A percentile compares a stretch with the other conserved stretches of the same genome.
phyloP scores from a whole-genome alignment of 2,888 invertebrate species.

The Synanthedon vespiformis region DNA sequence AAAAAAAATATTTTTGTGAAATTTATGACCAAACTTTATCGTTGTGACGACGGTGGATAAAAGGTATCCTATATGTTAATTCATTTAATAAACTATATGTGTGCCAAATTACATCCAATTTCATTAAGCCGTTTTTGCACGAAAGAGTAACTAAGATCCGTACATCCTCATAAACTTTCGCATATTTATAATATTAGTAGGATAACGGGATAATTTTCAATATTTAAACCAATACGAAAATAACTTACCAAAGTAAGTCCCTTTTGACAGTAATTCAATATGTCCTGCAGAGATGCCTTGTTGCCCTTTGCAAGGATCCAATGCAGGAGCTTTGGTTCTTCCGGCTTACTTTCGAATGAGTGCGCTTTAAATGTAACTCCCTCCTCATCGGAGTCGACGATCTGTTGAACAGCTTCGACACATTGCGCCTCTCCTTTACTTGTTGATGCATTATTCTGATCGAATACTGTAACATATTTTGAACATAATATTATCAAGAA shows the following conservation, averaged over 20 bases:
- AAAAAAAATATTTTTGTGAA: no score
- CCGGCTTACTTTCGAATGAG: constrained; percentile 38
- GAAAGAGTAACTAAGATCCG: no score
- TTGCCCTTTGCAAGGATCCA: constrained; percentile 91
- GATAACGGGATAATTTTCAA: no score
- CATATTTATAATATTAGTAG: no score
- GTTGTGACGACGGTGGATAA: no score
- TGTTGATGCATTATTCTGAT: constrained; percentile 37
- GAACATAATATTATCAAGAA: not conserved
- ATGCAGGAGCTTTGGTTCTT: constrained; percentile 77
- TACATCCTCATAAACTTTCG: no score
- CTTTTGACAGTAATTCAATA: constrained; percentile 81
- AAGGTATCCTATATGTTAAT: no score
- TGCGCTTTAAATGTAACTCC: constrained; percentile 42
- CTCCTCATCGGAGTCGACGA: constrained; percentile 43
- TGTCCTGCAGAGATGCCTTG: constrained; percentile 80
- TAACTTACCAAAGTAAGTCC: constrained; percentile 77
- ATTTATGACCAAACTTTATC: no score
- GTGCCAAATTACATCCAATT: no score
- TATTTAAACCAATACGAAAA: not conserved
- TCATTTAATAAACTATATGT: no score
- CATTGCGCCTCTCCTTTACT: constrained; percentile 33
- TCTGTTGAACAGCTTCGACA: constrained; percentile 27
- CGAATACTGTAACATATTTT: constrained; percentile 35
- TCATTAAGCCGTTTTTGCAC: no score